Evolutionary conservation across 2,888 invertebrate genomes (phyloP).

Genomic region (Acleris emargana): DNA sequence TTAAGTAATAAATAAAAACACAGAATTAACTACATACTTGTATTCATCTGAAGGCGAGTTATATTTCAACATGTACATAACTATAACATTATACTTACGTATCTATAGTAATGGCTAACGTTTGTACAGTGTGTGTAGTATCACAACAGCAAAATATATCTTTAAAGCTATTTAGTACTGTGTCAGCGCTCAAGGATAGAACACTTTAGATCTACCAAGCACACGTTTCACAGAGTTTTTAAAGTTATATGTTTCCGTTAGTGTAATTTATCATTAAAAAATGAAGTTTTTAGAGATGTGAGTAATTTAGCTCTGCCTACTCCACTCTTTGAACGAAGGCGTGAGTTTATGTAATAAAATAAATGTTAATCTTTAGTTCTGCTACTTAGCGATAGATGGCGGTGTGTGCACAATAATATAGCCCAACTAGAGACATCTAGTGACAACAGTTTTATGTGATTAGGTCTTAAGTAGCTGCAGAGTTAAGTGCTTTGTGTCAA

Average conservation of each 20-base stretch:
- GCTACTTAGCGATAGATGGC: background rate
- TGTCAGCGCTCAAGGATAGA: background rate
- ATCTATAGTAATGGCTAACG: conserved; percentile 53
- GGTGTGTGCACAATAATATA: background rate
- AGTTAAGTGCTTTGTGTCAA: too few relatives aligned
- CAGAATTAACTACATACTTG: conserved; percentile 55
- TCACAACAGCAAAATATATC: conserved; percentile 74
- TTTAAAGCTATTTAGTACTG: conserved; percentile 64
- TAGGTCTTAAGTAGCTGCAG: too few relatives aligned
- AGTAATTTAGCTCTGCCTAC: too few relatives aligned
- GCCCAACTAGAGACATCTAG: background rate
- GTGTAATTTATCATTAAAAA: background rate
- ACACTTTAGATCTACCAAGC: background rate
- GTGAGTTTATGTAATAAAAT: background rate
- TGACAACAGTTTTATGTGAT: background rate
- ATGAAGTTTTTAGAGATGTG: background rate
- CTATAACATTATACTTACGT: conserved; percentile 32
- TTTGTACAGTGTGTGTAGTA: conserved; percentile 74
- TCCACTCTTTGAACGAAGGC: background rate
- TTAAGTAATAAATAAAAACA: conserved; percentile 9
- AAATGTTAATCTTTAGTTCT: background rate
- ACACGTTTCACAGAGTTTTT: too few relatives aligned
- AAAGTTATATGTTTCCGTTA: too few relatives aligned
- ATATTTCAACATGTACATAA: conserved; percentile 46
- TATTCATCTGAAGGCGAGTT: conserved; percentile 70